These are phyloP conservation scores for Desmophyllum pertusum DNA, from an alignment of 92 coral and sea anemone genomes.

Conservation along the genomic window DNA sequence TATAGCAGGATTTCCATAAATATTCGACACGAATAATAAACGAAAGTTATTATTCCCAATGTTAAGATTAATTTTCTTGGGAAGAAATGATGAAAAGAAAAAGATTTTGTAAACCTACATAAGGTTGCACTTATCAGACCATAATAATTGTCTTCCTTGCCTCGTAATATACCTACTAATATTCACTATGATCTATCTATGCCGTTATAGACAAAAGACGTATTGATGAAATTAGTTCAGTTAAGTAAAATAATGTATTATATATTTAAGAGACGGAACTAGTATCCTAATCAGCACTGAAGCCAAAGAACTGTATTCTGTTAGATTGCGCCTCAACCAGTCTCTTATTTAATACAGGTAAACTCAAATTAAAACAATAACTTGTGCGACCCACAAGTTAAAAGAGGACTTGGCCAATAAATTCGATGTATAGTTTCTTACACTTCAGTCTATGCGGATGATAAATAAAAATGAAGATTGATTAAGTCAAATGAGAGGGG, in stretches of 20 bases:
- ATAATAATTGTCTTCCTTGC: not conserved
- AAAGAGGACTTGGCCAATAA: constrained; percentile 8
- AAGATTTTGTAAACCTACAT: not conserved
- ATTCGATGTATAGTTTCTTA: constrained; percentile 24
- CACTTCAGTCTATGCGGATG: not conserved
- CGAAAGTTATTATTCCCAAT: not conserved
- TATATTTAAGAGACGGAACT: constrained; percentile 41
- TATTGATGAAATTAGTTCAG: not conserved
- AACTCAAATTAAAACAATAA: not conserved
- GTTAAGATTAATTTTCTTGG: not conserved
- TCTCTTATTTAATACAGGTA: constrained; percentile 19
- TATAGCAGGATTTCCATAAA: constrained; percentile 3
- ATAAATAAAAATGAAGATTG: constrained; percentile 6
- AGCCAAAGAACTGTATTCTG: not conserved
- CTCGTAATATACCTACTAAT: not conserved
- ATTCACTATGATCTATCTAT: not conserved
- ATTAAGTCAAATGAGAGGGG: not conserved
- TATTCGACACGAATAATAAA: not conserved
- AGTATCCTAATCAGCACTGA: not conserved
- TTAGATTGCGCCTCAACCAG: not conserved
- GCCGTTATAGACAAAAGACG: not conserved
- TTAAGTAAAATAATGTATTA: constrained; percentile 27
- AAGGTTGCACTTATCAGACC: not conserved
- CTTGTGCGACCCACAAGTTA: not conserved
- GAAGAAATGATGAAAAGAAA: not conserved